Evolutionary conservation across 2,888 invertebrate species (phyloP).

Genomic region (Erebia epiphron): DNA sequence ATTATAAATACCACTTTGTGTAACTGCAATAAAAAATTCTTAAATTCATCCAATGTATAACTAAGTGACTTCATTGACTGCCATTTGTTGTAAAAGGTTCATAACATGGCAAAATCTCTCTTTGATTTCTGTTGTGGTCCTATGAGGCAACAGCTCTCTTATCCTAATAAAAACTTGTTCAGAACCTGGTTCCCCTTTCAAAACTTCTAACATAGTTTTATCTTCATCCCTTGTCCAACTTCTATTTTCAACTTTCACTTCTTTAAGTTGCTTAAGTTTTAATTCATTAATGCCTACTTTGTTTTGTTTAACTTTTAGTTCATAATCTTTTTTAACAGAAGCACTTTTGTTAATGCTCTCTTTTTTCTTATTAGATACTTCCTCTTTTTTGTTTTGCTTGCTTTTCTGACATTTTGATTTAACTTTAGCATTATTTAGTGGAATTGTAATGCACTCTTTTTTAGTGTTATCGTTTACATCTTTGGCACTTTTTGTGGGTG

Average conservation of each 20-base stretch:
- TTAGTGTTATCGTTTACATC: conserved; percentile 74
- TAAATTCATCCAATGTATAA: conserved; percentile 52
- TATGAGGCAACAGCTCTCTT: conserved; percentile 74
- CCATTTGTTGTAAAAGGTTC: conserved; percentile 85
- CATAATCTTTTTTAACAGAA: conserved; percentile 40
- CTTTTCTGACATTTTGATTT: conserved; percentile 48
- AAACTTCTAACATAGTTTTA: conserved; percentile 89
- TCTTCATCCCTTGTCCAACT: conserved; percentile 92
- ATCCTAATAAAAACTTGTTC: conserved; percentile 85
- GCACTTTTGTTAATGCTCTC: conserved; percentile 57
- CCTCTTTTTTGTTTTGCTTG: conserved; percentile 49
- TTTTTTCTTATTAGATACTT: conserved; percentile 50
- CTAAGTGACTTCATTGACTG: conserved; percentile 74
- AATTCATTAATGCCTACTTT: conserved; percentile 34
- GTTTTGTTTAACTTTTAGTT: conserved; percentile 44
- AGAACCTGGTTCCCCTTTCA: conserved; percentile 86
- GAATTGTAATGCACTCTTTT: conserved; percentile 52
- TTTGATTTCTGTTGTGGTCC: conserved; percentile 83
- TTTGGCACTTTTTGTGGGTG: conserved; percentile 68
- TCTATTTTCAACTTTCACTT: conserved; percentile 49
- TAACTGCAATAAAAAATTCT: conserved; percentile 45
- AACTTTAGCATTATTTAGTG: conserved; percentile 57
- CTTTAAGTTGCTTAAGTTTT: conserved; percentile 29
- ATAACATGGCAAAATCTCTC: conserved; percentile 84
- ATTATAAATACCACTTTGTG: conserved; percentile 66